phyloP scores from a whole-genome alignment of 2,113 vertebrate species.

The Ptilorrhoa leucosticta region DNA sequence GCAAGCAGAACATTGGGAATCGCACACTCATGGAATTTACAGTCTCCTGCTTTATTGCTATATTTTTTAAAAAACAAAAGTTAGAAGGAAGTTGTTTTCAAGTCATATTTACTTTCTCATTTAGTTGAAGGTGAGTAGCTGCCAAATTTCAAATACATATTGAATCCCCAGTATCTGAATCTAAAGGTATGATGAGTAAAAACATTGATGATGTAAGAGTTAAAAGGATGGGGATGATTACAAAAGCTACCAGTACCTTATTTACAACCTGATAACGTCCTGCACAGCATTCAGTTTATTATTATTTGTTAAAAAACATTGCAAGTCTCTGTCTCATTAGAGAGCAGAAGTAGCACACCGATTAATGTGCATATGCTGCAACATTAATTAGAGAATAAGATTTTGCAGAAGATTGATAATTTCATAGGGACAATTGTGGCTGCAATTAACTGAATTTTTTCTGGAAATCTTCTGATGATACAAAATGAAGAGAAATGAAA shows the following conservation, averaged over 20 bases:
- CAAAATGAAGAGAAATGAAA: constrained; percentile 1
- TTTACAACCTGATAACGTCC: constrained; percentile 40
- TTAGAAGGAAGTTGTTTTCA: not conserved
- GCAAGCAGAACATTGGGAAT: constrained; percentile 62
- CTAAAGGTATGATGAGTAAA: not conserved
- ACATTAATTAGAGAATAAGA: constrained; percentile 70
- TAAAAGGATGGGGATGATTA: constrained; percentile 14
- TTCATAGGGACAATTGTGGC: constrained; percentile 53
- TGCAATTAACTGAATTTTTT: constrained; percentile 55
- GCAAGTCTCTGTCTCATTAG: constrained; percentile 64
- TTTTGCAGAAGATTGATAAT: constrained; percentile 63
- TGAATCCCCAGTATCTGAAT: not conserved
- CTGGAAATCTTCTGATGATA: constrained; percentile 6
- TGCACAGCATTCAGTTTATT: constrained; percentile 26
- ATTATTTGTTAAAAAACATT: constrained; percentile 58
- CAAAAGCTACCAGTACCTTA: constrained; percentile 43
- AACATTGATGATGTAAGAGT: not conserved
- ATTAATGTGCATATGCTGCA: constrained; percentile 66
- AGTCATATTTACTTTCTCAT: not conserved
- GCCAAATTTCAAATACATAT: not conserved
- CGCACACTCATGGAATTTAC: not conserved
- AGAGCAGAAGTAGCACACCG: constrained; percentile 51
- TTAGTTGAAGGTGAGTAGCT: constrained; percentile 10
- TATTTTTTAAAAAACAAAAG: not conserved
- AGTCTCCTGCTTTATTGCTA: not conserved